These are phyloP conservation scores for Nycticryphes semicollaris DNA, from an alignment of 2,113 vertebrate species.

Conservation along the genomic window DNA sequence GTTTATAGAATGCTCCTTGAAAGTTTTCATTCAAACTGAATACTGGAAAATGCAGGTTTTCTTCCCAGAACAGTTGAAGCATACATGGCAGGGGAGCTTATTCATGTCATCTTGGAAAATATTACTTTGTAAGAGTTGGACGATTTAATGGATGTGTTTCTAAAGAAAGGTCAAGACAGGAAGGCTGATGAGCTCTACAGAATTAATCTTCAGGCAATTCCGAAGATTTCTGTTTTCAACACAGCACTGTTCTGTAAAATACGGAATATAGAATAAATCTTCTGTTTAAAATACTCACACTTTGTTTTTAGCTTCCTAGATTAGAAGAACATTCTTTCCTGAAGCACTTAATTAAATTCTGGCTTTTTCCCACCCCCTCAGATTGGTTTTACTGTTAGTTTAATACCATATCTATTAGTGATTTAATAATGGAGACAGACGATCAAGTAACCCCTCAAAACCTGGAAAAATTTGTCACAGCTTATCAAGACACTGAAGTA, in stretches of 20 bases:
- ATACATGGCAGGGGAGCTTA: not conserved
- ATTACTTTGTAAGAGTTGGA: not conserved
- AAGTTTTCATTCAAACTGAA: not conserved
- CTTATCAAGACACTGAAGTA: not conserved
- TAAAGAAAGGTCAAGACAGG: not conserved
- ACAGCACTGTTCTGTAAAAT: not conserved
- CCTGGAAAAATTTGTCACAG: not conserved
- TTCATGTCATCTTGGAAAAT: not conserved
- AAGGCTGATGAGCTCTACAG: not conserved
- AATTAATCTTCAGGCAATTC: not conserved
- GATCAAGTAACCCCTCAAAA: not conserved
- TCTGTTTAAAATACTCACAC: not conserved
- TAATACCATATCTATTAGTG: not conserved
- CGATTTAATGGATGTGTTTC: not conserved
- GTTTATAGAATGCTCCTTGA: not conserved
- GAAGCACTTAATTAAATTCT: not conserved
- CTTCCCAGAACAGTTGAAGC: not conserved
- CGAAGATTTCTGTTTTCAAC: not conserved
- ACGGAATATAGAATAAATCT: not conserved
- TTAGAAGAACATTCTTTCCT: not conserved
- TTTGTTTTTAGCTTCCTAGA: not conserved
- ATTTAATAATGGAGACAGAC: not conserved
- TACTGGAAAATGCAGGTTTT: not conserved
- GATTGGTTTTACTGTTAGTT: not conserved
- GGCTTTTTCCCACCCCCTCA: fast-evolving